Evolutionary conservation across 1,140 invertebrate species (phyloP).

Genomic region (Kradibia gibbosae): DNA sequence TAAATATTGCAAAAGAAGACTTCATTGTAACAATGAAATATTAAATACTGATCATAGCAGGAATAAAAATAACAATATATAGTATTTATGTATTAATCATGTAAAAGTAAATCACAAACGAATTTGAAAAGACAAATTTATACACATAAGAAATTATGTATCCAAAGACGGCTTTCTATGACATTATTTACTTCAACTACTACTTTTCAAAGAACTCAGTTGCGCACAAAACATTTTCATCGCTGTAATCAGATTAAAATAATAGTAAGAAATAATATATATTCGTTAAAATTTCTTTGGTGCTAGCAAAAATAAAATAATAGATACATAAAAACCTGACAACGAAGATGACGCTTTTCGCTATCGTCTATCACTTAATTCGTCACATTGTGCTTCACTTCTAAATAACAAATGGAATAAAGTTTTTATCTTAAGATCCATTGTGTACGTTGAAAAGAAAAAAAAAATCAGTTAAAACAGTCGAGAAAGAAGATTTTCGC

Average conservation of each 20-base stretch:
- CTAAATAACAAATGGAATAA: conserved; percentile 43
- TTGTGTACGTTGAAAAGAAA: conserved; percentile 44
- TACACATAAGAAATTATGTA: conserved; percentile 28
- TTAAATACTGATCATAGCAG: conserved; percentile 47
- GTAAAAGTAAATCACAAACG: conserved; percentile 26
- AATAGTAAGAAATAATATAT: conserved; percentile 37
- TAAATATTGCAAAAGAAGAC: conserved; percentile 37
- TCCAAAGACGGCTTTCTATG: conserved; percentile 23
- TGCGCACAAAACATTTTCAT: conserved; percentile 20
- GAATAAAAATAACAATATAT: conserved; percentile 36
- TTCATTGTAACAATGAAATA: conserved; percentile 31
- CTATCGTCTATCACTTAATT: conserved; percentile 39
- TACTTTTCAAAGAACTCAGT: conserved; percentile 26
- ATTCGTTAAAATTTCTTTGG: conserved; percentile 48
- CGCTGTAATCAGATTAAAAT: conserved; percentile 30
- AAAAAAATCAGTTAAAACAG: conserved; percentile 33
- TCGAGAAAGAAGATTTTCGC: conserved; percentile 18
- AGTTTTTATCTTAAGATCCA: conserved; percentile 43
- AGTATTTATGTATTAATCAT: conserved; percentile 27
- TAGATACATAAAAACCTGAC: conserved; percentile 42
- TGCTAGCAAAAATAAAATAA: conserved; percentile 49
- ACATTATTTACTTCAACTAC: conserved; percentile 22
- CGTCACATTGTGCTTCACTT: conserved; percentile 37
- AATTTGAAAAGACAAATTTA: conserved; percentile 42
- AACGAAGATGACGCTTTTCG: conserved; percentile 29